Evolutionary conservation across 2,797 vertebrate species (phyloP).

Genomic region (Protosalanx chinensis): DNA sequence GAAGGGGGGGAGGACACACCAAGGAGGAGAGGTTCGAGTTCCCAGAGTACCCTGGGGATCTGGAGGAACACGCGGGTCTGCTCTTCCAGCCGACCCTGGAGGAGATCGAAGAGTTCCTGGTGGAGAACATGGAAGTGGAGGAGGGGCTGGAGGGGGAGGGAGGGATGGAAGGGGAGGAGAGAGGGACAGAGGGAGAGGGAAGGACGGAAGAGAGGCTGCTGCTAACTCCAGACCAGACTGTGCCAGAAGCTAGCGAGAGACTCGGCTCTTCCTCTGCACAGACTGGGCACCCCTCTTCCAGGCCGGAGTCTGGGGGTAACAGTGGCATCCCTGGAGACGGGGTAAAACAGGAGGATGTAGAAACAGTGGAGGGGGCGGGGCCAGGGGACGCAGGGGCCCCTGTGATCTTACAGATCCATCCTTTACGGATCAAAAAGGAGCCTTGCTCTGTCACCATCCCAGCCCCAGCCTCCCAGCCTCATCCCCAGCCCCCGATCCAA

Average conservation of each 20-base stretch:
- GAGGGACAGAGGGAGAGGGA: constrained; percentile 33
- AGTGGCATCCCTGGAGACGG: constrained; percentile 54
- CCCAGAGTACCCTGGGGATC: constrained; percentile 75
- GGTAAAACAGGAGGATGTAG: constrained; percentile 66
- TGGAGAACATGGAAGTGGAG: constrained; percentile 93
- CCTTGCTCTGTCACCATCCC: constrained; percentile 60
- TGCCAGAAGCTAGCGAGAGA: constrained; percentile 57
- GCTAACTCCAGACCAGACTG: constrained; percentile 81
- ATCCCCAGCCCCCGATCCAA: constrained; percentile 37
- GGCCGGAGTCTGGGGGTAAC: constrained; percentile 38
- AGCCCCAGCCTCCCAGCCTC: constrained; percentile 50
- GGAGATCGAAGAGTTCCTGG: constrained; percentile 97
- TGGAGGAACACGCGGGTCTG: constrained; percentile 43
- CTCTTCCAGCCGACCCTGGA: constrained; percentile 96
- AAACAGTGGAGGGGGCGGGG: constrained; percentile 38
- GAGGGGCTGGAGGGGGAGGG: constrained; percentile 77
- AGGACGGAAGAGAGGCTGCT: constrained; percentile 46
- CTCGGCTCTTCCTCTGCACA: constrained; percentile 62
- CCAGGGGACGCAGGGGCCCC: constrained; percentile 58
- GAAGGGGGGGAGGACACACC: constrained; percentile 26
- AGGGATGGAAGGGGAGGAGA: constrained; percentile 63
- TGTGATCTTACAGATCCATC: constrained; percentile 91
- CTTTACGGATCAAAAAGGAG: constrained; percentile 89
- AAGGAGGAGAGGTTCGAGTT: constrained; percentile 88
- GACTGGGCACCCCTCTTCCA: constrained; percentile 64